Evolutionary conservation across 2,888 invertebrate genomes (phyloP), one percentile per base, ranked within the genome.

Genomic region (Andrena bucephala): DNA sequence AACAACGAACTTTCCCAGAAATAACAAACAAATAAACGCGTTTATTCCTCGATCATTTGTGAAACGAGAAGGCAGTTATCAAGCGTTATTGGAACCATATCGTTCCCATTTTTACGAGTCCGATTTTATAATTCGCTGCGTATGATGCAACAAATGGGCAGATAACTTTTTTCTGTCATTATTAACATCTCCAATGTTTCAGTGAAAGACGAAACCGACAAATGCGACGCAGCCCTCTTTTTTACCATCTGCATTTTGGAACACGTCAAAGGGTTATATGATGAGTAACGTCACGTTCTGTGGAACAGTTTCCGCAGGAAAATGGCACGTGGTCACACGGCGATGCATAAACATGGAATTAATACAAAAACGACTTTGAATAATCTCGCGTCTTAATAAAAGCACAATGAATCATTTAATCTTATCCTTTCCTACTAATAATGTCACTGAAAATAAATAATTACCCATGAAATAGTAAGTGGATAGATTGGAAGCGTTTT

Each of bases 191-290:
- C 8, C 0, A 27, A 52, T 33, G 42, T 81, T 81, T 27, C 63
- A 81, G 81, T 68, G 31, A 52, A 69, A 27, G 5, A 16, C 13
- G 13, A 59, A 13, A 6, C 27, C 1, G 42, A 81, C 2, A 60
- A 36, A 0, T 81, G 82, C 36, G 20, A 42, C 2, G 5, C 27
- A 0, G 73, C 36, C 1, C 33, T 54, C 10, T 1, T 1, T 4
- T 72, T 81, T 48, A 1, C 62, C 0, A 6, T 1, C 1, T 81
- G 81, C 8, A 7, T 31, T 6, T 0, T 27, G 1, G 27, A 27
- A 20, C 27, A 3, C 0, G 8, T 8, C 2, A 6, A 8, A 29
- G 20, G 33, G 54, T 10, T 10, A 57, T 36, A 31, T 4, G 6
- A 29, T 16, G 8, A 13, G 16, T 75, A 7, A 10, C 4, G 42